These are phyloP conservation scores for Epizoanthus scotinus DNA, from an alignment of 92 coral and sea anemone species.

Conservation along the genomic window DNA sequence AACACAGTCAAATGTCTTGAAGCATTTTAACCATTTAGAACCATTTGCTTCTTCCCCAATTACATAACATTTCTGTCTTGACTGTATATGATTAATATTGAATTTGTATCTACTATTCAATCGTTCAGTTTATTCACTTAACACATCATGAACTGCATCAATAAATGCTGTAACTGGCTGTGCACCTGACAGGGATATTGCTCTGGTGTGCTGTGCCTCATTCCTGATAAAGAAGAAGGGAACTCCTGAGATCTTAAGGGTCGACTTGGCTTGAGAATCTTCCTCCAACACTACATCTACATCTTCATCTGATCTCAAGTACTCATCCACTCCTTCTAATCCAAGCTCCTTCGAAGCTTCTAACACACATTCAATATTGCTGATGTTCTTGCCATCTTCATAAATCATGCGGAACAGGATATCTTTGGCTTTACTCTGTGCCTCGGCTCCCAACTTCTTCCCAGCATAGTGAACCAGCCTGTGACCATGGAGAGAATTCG, in stretches of 20 bases:
- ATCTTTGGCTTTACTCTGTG: constrained; percentile 74
- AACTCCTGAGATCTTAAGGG: constrained; percentile 75
- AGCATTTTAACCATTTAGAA: too few relatives aligned
- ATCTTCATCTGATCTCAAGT: constrained; percentile 64
- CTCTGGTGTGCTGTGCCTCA: constrained; percentile 31
- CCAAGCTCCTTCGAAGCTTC: constrained; percentile 76
- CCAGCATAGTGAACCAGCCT: constrained; percentile 75
- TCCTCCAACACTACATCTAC: constrained; percentile 60
- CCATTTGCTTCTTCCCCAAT: too few relatives aligned
- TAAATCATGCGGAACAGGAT: constrained; percentile 76
- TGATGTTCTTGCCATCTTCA: constrained; percentile 79
- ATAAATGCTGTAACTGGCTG: constrained; percentile 39
- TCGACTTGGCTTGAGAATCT: constrained; percentile 69
- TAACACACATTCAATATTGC: constrained; percentile 56
- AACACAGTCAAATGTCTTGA: too few relatives aligned
- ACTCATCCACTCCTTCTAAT: constrained; percentile 55
- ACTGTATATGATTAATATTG: too few relatives aligned
- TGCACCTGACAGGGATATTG: constrained; percentile 69
- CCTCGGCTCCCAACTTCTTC: constrained; percentile 60
- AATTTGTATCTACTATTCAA: too few relatives aligned
- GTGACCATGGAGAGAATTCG: constrained; percentile 77
- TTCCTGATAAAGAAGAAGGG: constrained; percentile 64
- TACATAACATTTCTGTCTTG: too few relatives aligned
- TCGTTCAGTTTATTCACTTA: not conserved
- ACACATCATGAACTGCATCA: constrained; percentile 20